These are phyloP conservation scores for Xestoiulus laeticollis DNA, from an alignment of 2,888 invertebrate species.

Conservation along the genomic window DNA sequence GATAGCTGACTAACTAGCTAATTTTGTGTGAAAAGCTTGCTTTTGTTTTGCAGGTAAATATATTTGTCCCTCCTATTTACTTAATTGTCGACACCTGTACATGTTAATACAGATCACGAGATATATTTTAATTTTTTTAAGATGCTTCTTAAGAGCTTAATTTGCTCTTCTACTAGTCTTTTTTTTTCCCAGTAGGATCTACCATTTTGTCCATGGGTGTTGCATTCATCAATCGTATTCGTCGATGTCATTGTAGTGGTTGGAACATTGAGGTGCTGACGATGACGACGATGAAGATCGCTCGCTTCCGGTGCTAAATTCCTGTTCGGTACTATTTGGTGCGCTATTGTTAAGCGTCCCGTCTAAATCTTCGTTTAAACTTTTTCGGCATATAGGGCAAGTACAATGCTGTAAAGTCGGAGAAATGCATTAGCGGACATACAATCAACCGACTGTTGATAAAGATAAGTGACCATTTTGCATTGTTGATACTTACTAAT, in stretches of 20 bases:
- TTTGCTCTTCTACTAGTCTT: not conserved
- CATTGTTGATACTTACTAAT: slow-evolving; percentile 67
- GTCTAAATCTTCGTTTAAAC: slow-evolving; percentile 58
- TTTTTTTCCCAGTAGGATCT: not conserved
- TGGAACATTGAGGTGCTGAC: slow-evolving; percentile 2
- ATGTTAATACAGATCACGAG: slow-evolving; percentile 26
- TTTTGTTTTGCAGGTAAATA: slow-evolving; percentile 19
- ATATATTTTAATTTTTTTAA: slow-evolving; percentile 3
- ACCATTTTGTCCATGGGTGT: not conserved
- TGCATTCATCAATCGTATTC: slow-evolving; percentile 19
- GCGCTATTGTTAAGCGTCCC: not conserved
- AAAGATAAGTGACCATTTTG: not conserved
- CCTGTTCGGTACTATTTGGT: not conserved
- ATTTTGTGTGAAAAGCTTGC: slow-evolving; percentile 11
- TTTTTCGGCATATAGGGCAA: slow-evolving; percentile 92
- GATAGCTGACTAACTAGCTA: not conserved
- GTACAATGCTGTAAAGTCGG: slow-evolving; percentile 77
- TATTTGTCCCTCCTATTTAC: slow-evolving; percentile 3
- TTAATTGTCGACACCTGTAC: slow-evolving; percentile 13
- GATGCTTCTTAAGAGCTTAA: not conserved
- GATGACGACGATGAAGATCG: slow-evolving; percentile 35
- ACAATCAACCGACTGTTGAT: too few species aligned
- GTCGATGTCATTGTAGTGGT: slow-evolving; percentile 6
- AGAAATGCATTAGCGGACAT: too few species aligned
- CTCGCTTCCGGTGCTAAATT: slow-evolving; percentile 10